These are phyloP conservation scores for Eleutherodactylus coqui DNA, from an alignment of 2,797 vertebrate species.

Conservation along the genomic window DNA sequence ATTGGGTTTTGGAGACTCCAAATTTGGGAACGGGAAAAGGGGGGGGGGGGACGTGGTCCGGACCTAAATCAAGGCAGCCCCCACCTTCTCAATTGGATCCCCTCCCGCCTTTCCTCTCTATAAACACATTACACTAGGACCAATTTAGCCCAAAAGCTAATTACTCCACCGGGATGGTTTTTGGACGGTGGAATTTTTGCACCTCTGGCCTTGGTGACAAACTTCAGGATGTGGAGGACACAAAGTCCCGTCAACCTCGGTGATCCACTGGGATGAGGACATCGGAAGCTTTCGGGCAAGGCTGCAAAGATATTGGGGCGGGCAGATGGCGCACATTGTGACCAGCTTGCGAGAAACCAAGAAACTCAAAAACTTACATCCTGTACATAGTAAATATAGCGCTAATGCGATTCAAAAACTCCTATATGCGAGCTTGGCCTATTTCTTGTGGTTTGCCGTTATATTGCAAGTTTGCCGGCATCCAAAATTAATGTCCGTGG, in stretches of 20 bases:
- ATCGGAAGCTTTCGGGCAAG: too few species aligned
- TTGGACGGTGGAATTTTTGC: constrained; percentile 7
- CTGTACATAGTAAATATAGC: too few species aligned
- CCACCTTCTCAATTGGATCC: background rate
- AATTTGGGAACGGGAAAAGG: background rate
- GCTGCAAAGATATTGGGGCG: too few species aligned
- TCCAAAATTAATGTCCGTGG: too few species aligned
- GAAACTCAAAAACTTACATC: too few species aligned
- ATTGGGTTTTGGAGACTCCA: background rate
- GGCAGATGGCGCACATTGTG: too few species aligned
- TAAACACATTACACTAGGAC: background rate
- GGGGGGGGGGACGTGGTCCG: background rate
- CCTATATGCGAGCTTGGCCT: too few species aligned
- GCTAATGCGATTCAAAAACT: too few species aligned
- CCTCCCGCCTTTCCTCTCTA: background rate
- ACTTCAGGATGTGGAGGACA: background rate
- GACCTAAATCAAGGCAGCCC: background rate
- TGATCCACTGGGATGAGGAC: background rate
- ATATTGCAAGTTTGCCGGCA: too few species aligned
- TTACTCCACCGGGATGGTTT: constrained; percentile 9
- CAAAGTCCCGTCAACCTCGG: background rate
- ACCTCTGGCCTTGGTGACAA: background rate
- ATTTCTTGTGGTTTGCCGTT: too few species aligned
- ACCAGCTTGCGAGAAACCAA: too few species aligned
- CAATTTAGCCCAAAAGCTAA: background rate